Evolutionary conservation across 2,888 invertebrate genomes (phyloP).

Genomic region (Alviniconcha strummeri): DNA sequence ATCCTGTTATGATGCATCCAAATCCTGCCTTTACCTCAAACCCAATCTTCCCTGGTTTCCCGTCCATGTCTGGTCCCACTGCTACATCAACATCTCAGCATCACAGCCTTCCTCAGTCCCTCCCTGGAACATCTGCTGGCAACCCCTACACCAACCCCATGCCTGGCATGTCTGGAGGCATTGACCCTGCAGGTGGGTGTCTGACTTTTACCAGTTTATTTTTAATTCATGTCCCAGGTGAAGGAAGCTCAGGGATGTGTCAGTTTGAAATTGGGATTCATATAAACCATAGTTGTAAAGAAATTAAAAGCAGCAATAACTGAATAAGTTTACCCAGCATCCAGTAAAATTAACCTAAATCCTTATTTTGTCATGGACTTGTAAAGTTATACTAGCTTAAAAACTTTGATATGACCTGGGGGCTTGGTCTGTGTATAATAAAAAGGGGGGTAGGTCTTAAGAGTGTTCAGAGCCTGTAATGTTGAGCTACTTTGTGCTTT

Average conservation of each 20-base stretch:
- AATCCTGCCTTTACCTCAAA: constrained; percentile 13
- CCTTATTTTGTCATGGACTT: no score
- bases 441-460: no score
- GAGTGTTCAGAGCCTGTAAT: no score
- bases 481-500: no score
- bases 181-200: constrained; percentile 29
- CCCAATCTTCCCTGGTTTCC: constrained; percentile 13
- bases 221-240: background rate
- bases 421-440: no score
- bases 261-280: no score
- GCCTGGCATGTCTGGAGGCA: constrained; percentile 9
- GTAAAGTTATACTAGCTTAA: no score
- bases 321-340: no score
- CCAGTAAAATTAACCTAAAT: no score
- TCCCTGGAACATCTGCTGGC: constrained; percentile 17
- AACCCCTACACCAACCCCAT: constrained; percentile 13
- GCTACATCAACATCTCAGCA: background rate
- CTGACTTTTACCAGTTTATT: background rate
- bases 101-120: constrained; percentile 6
- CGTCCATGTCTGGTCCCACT: constrained; percentile 15
- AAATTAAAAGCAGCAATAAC: no score
- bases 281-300: no score
- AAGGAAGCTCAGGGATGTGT: constrained; percentile 12
- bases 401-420: no score
- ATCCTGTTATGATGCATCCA: constrained; percentile 21